These are phyloP conservation scores for Gymnopithys bicolor DNA, from an alignment of 2,797 vertebrate species.

Conservation along the genomic window DNA sequence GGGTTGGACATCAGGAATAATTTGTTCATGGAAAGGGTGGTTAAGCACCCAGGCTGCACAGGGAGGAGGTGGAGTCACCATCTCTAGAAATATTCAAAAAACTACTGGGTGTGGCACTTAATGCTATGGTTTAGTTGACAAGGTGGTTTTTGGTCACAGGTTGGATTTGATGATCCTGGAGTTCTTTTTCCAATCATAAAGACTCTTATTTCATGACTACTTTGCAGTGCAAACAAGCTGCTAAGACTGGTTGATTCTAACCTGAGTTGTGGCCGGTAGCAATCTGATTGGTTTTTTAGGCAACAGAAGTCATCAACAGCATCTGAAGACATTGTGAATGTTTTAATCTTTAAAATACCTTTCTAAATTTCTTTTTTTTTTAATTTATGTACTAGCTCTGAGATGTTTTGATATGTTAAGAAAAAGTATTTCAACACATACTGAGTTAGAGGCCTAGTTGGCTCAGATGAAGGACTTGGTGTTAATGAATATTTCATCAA, in stretches of 20 bases:
- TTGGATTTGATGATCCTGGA: not conserved
- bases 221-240: not conserved
- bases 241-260: not conserved
- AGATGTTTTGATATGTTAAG: not conserved
- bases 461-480: not conserved
- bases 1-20: not conserved
- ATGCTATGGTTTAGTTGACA: not conserved
- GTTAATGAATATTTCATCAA: conserved; percentile 29
- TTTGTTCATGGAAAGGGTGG: not conserved
- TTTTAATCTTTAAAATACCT: not conserved
- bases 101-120: not conserved
- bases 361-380: not conserved
- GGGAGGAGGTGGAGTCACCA: not conserved
- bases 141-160: not conserved
- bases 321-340: not conserved
- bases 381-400: not conserved
- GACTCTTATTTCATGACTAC: not conserved
- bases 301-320: not conserved
- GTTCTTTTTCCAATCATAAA: not conserved
- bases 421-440: not conserved
- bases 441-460: not conserved
- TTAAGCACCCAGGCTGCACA: not conserved
- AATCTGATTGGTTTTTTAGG: not conserved
- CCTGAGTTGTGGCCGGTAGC: not conserved
- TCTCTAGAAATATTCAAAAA: not conserved